These are phyloP conservation scores for Cheilosia scutellata DNA, from an alignment of 2,888 invertebrate species.

Conservation along the genomic window DNA sequence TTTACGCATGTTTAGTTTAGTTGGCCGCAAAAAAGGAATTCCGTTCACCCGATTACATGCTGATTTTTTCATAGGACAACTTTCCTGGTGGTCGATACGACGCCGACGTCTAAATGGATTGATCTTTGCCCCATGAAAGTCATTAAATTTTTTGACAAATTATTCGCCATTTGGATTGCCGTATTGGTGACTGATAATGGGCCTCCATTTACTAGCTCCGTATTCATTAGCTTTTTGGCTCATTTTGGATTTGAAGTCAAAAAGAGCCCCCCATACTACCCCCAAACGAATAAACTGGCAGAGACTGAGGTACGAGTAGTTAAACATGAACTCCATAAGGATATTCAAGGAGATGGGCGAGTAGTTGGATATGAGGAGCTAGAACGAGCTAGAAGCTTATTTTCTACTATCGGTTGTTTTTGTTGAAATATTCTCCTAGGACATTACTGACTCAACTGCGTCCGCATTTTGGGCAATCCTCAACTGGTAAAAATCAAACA, in stretches of 20 bases:
- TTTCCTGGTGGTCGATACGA: slow-evolving; percentile 1
- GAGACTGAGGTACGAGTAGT: slow-evolving; percentile 8
- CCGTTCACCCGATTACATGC: neutral
- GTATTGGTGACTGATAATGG: slow-evolving; percentile 13
- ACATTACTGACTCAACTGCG: neutral
- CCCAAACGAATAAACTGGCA: slow-evolving; percentile 1
- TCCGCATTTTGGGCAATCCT: slow-evolving; percentile 1
- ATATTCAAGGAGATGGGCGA: neutral
- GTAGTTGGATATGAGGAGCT: neutral
- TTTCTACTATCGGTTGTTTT: neutral
- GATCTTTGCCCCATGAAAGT: slow-evolving; percentile 12
- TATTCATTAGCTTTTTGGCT: slow-evolving; percentile 1
- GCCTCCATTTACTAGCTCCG: slow-evolving; percentile 8
- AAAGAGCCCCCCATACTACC: slow-evolving; percentile 11
- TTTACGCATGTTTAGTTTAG: neutral
- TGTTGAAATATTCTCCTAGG: neutral
- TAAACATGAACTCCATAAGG: neutral
- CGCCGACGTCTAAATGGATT: slow-evolving; percentile 10
- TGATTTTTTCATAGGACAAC: slow-evolving; percentile 5
- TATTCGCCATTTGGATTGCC: slow-evolving; percentile 5
- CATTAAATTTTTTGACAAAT: neutral
- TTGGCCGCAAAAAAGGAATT: neutral
- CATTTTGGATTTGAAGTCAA: slow-evolving; percentile 5
- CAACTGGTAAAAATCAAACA: neutral
- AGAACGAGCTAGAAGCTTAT: neutral